Evolutionary conservation across 1,140 invertebrate species (phyloP), one percentile per base, ranked within the genome.

Genomic region (Lasioglossum baleicum): DNA sequence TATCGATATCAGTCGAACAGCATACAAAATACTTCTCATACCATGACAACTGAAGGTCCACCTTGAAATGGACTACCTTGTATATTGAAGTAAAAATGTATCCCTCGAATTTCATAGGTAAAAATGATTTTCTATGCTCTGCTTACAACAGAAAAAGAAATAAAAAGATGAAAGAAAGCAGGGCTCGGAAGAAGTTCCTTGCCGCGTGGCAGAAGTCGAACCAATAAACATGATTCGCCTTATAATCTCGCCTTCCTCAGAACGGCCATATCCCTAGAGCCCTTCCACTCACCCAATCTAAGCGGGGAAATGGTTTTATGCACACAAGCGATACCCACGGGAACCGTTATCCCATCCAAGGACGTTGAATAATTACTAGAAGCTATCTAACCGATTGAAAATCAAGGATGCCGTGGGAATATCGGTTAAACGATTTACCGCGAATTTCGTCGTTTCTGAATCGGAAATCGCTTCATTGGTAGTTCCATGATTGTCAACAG

Each of bases 371-470:
- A 91, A 91, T 91, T 91, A 89, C 89, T 82, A 66, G 83, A 84
- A 83, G 88, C 89, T 82, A 90, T 91, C 87, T 88, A 84, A 90
- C 87, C 88, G 89, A 91, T 91, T 91, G 90, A 91, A 91, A 91
- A 91, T 91, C 90, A 91, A 87, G 84, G 84, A 89, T 80, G 58
- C 80, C 83, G 65, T 71, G 78, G 80, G 77, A 83, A 81, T 77
- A 84, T 84, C 72, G 70, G 71, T 22, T 56, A 63, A 82, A 83
- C 68, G 72, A 83, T 85, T 85, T 73, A 8, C 48, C 35, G 58
- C 81, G 8, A 63, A 75, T 81, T 85, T 83, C 63, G 10, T 61
- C 42, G 11, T 44, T 69, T 48, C 13, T 13, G 44, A 48, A 48
- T 48, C 10, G 44, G 44, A 13, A 48, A 48, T 48, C 44, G 44